Evolutionary conservation across 2,797 vertebrate genomes (phyloP).

Genomic region (Lepus oiostolus): DNA sequence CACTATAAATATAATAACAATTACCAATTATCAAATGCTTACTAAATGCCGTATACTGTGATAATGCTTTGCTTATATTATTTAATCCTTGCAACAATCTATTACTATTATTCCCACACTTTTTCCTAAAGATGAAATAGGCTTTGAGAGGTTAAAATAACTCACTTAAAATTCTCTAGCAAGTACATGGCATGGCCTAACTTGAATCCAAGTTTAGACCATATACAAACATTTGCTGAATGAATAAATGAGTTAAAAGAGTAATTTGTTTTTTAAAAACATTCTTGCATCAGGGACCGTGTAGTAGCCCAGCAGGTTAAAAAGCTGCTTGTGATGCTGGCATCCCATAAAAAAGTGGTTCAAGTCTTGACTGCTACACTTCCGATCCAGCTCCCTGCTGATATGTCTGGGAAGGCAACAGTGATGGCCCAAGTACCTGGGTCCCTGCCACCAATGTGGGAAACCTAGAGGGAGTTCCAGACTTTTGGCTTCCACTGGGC

Average conservation of each 20-base stretch:
- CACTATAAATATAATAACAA: constrained; percentile 53
- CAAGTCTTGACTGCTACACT: no score
- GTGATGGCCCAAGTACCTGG: no score
- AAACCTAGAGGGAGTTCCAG: no score
- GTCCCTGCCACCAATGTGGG: no score
- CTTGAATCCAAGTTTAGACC: constrained; percentile 50
- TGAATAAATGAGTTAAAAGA: constrained; percentile 54
- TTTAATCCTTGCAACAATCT: constrained; percentile 42
- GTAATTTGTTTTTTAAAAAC: neutral
- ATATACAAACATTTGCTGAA: constrained; percentile 54
- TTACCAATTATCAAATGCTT: constrained; percentile 59
- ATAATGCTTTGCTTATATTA: constrained; percentile 43
- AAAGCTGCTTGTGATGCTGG: no score
- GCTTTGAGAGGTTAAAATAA: constrained; percentile 61
- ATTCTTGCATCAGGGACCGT: neutral
- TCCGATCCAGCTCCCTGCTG: no score
- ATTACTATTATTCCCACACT: neutral
- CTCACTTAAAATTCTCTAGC: constrained; percentile 32
- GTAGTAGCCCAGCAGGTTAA: no score
- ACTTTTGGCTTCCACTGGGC: no score
- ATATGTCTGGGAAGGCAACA: no score
- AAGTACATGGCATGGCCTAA: constrained; percentile 26
- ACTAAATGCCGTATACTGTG: constrained; percentile 37
- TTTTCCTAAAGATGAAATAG: constrained; percentile 59
- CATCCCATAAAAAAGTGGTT: no score